Base-by-base conservation (phyloP, 2,797 vertebrate species). In the Erpetoichthys calabaricus region DNA sequence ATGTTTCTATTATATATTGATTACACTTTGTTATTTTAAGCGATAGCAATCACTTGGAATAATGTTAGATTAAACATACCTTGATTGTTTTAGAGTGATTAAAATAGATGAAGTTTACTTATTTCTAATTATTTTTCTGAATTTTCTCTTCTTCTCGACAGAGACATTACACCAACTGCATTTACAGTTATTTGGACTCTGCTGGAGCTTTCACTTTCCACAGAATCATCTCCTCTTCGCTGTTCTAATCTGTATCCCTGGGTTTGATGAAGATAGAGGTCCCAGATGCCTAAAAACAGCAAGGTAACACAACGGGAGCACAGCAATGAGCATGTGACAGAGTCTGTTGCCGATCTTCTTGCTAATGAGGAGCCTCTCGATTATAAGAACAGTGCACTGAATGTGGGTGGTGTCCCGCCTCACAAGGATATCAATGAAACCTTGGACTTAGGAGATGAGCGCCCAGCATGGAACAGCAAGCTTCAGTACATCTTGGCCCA, bases 391-490 rank as follows among this genome's bases (percentile, higher is more conserved):
- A 96, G 95, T 1, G 72, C 88, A 71, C 87, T 98, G 76, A 94
- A 92, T 1, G 84, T 97, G 74, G 80, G 71, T 0, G 84, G 78
- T 0, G 75, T 80, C 66, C 3, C 77, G 45, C 41, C 86, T 72
- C 9, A 80, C 69, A 60, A 74, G 78, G 68, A 70, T 4, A 75
- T 59, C 52, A 68, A 81, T 0, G 81, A 89, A 41, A 87, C 88
- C 25, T 78, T 84, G 52, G 91, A 91, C 0, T 66, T 58, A 0
- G 76, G 80, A 57, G 94, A 97, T 43, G 92, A 94, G 52, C 75
- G 94, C 8, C 95, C 95, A 0, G 91, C 92, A 0, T 98, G 95
- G 95, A 98, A 96, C 80, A 98, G 83, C 81, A 98, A 98, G 60
- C 63, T 98, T 61, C 86, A 98, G 79, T 98, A 98, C 78, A 98